Evolutionary conservation across 2,113 vertebrate genomes (phyloP).

Genomic region (Chunga burmeisteri): DNA sequence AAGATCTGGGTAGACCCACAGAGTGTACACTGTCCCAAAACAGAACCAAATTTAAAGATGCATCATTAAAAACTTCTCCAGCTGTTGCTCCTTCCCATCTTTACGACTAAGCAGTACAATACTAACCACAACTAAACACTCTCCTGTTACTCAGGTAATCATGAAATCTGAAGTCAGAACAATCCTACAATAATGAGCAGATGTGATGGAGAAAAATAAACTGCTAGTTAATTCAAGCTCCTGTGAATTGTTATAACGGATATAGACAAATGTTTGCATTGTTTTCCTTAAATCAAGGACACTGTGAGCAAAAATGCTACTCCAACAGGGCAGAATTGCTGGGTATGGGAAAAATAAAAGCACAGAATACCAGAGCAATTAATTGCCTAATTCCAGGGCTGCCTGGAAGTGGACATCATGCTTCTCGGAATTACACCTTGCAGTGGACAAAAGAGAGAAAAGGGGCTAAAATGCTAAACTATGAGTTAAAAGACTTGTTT

Average conservation of each 20-base stretch:
- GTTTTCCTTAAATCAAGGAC: background rate
- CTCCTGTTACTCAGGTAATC: background rate
- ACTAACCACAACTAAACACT: background rate
- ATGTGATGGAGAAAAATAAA: background rate
- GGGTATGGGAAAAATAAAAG: background rate
- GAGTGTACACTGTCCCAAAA: constrained; percentile 83
- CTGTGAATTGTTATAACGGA: background rate
- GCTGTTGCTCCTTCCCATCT: background rate
- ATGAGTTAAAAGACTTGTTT: background rate
- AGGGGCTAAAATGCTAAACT: background rate
- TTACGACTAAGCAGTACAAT: background rate
- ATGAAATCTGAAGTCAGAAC: background rate
- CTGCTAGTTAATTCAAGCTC: background rate
- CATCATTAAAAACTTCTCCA: background rate
- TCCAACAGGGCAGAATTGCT: background rate
- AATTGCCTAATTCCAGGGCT: background rate
- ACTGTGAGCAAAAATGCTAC: background rate
- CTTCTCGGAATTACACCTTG: background rate
- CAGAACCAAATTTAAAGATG: background rate
- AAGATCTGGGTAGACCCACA: constrained; percentile 87
- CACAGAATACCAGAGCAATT: background rate
- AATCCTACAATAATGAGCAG: background rate
- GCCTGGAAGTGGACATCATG: background rate
- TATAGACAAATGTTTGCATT: background rate
- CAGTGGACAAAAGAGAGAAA: background rate